phyloP scores from a whole-genome alignment of 1,140 invertebrate species.

The Conus betulinus region DNA sequence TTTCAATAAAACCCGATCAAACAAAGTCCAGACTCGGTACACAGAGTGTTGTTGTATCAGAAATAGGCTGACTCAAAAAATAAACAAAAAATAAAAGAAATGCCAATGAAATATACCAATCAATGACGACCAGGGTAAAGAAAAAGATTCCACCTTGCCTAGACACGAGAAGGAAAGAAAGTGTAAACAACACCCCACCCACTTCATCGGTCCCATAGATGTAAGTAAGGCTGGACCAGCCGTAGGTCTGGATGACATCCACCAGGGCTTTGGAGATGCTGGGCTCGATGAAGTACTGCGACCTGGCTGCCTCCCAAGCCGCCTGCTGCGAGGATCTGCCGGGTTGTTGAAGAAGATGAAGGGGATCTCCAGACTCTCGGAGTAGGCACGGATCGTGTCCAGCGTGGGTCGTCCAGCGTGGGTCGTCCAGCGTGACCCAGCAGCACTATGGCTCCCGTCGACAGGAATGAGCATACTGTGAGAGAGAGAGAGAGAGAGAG shows the following conservation, averaged over 20 bases:
- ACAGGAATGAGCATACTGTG: conserved; percentile 44
- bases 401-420: conserved; percentile 29
- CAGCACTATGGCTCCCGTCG: conserved; percentile 37
- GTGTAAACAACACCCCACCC: neutral
- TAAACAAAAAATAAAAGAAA: neutral
- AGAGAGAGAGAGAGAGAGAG: neutral
- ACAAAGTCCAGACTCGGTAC: no score
- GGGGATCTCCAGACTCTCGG: conserved; percentile 45
- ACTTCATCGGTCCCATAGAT: conserved; percentile 53
- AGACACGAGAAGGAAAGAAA: neutral
- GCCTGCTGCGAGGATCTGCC: conserved; percentile 21
- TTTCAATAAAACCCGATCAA: no score
- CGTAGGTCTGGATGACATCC: conserved; percentile 42
- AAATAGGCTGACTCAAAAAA: no score
- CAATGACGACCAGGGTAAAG: neutral
- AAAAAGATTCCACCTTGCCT: neutral
- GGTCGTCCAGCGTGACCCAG: no score
- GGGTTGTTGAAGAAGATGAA: conserved; percentile 54
- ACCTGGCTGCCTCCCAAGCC: neutral
- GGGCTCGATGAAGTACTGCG: conserved; percentile 40
- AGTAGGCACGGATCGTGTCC: conserved; percentile 41
- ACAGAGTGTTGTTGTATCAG: no score
- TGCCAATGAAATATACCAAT: neutral
- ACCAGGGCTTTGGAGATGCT: conserved; percentile 42
- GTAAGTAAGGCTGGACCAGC: conserved; percentile 50